These are phyloP conservation scores for Sebastes baramenuke DNA, from an alignment of 2,797 vertebrate genomes.

Conservation along the genomic window DNA sequence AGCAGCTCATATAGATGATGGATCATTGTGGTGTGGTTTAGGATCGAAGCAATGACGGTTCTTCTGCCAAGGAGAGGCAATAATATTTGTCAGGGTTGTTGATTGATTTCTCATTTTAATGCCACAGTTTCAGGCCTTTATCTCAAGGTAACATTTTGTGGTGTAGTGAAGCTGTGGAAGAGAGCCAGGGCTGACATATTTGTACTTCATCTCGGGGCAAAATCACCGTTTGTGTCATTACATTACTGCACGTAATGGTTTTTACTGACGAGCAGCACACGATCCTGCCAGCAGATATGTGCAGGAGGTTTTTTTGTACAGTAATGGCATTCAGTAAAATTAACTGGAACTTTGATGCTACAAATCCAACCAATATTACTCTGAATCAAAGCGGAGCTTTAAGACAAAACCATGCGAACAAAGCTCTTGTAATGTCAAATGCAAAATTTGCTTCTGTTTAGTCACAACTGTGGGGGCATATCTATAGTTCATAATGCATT, in stretches of 20 bases:
- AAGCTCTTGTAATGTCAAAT: slow-evolving; percentile 44
- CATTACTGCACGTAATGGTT: slow-evolving; percentile 53
- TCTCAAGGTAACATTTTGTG: slow-evolving; percentile 62
- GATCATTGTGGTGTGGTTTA: slow-evolving; percentile 24
- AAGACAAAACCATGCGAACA: slow-evolving; percentile 14
- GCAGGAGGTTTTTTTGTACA: slow-evolving; percentile 14
- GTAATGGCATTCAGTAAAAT: slow-evolving; percentile 40
- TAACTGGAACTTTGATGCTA: slow-evolving; percentile 34
- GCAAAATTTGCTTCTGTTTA: slow-evolving; percentile 33
- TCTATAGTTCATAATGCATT: slow-evolving; percentile 36
- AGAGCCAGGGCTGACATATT: slow-evolving; percentile 49
- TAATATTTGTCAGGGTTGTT: slow-evolving; percentile 56
- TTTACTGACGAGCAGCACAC: slow-evolving; percentile 48
- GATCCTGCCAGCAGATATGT: slow-evolving; percentile 38
- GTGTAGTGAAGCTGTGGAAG: slow-evolving; percentile 34
- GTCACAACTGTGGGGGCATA: slow-evolving; percentile 6
- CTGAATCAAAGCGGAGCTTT: slow-evolving; percentile 18
- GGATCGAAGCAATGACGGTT: slow-evolving; percentile 37
- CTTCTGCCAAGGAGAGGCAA: slow-evolving; percentile 53
- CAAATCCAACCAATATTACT: slow-evolving; percentile 18
- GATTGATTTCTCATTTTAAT: slow-evolving; percentile 68
- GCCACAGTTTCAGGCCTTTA: slow-evolving; percentile 40
- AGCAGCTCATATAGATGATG: slow-evolving; percentile 40
- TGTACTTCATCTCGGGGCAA: slow-evolving; percentile 52
- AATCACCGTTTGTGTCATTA: slow-evolving; percentile 57